These are phyloP conservation scores for Scaptomyza graminum DNA, from an alignment of 1,140 invertebrate genomes.

Conservation along the genomic window DNA sequence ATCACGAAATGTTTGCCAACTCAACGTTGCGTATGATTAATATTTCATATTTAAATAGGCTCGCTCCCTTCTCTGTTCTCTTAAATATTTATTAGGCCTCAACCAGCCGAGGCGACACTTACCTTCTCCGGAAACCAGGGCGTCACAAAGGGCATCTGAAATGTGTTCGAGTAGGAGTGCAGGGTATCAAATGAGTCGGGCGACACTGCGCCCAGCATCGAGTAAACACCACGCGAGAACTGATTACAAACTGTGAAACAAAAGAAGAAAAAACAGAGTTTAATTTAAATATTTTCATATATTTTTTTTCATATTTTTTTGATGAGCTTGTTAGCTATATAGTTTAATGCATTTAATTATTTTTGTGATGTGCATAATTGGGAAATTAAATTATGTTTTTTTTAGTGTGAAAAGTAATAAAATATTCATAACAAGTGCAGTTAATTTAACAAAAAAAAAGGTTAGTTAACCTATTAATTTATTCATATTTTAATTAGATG, in stretches of 20 bases:
- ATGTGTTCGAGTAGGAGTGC: constrained; percentile 97
- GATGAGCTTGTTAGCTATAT: neutral
- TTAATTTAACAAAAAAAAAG: too few species aligned
- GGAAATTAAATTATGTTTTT: too few species aligned
- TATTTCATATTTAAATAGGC: constrained; percentile 80
- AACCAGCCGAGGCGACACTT: constrained; percentile 73
- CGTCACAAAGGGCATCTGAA: constrained; percentile 97
- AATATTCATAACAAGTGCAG: too few species aligned
- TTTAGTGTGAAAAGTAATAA: too few species aligned
- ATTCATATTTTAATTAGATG: neutral
- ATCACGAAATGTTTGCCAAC: constrained; percentile 57
- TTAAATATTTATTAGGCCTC: constrained; percentile 75
- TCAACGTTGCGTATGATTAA: constrained; percentile 80
- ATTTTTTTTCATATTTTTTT: constrained; percentile 2
- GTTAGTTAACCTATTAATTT: too few species aligned
- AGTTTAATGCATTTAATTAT: neutral
- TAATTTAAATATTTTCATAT: too few species aligned
- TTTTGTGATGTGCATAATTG: too few species aligned
- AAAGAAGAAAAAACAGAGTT: neutral
- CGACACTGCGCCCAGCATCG: constrained; percentile 95
- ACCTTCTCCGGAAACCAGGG: constrained; percentile 97
- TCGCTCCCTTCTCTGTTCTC: constrained; percentile 14
- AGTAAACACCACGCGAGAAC: constrained; percentile 94
- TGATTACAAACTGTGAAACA: constrained; percentile 93
- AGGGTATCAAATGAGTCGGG: constrained; percentile 97